phyloP scores from a whole-genome alignment of 2,797 vertebrate species.

The Leptoclinus maculatus region DNA sequence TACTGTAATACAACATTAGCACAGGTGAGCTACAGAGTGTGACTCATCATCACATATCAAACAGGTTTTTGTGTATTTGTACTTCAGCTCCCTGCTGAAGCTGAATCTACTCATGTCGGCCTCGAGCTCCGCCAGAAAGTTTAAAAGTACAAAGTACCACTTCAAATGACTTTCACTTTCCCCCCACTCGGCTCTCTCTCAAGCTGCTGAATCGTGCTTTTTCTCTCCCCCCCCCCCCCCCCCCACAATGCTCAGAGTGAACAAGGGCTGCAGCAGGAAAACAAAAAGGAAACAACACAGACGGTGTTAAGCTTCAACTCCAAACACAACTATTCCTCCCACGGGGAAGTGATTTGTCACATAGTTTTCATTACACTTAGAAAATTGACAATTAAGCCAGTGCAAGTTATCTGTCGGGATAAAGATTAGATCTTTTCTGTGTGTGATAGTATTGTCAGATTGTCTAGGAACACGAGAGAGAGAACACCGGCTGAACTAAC shows the following conservation, averaged over 20 bases:
- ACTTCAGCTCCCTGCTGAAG: neutral
- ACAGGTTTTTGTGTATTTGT: neutral
- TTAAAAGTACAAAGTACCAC: neutral
- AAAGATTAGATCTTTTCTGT: neutral
- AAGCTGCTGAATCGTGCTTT: constrained; percentile 45
- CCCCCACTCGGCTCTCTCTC: neutral
- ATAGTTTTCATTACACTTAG: constrained; percentile 11
- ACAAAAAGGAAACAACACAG: neutral
- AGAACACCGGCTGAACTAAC: neutral
- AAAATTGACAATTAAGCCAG: constrained; percentile 1
- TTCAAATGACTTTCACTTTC: neutral
- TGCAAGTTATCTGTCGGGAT: neutral
- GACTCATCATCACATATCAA: neutral
- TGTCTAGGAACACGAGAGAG: neutral
- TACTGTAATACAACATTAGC: neutral
- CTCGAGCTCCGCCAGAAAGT: neutral
- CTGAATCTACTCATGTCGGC: neutral
- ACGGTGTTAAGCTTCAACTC: neutral
- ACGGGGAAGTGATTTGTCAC: constrained; percentile 24
- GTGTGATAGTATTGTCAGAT: neutral
- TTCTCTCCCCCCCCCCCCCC: too few species aligned
- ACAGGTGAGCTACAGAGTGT: neutral
- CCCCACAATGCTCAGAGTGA: constrained; percentile 24
- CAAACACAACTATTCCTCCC: constrained; percentile 16
- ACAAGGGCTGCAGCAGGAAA: constrained; percentile 13